Evolutionary conservation across 2,113 vertebrate species (phyloP).

Genomic region (Psephotus haematonotus): DNA sequence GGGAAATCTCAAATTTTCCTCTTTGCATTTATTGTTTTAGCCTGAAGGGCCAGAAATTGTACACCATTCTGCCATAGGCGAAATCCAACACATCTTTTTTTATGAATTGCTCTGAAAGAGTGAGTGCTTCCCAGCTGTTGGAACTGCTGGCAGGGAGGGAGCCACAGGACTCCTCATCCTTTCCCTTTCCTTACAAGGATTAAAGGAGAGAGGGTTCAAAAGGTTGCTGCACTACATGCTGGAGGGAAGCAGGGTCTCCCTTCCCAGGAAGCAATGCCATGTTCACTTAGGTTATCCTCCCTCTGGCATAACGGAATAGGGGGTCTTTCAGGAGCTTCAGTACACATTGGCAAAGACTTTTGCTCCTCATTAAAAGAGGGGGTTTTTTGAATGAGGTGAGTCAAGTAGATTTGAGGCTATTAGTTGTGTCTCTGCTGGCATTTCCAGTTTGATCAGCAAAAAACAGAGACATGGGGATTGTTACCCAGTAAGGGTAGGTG

Average conservation of each 20-base stretch:
- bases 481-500: background rate
- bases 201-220: slow-evolving; percentile 76
- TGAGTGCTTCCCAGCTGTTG: slow-evolving; percentile 76
- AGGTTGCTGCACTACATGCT: slow-evolving; percentile 62
- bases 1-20: slow-evolving; percentile 79
- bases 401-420: slow-evolving; percentile 1
- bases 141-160: slow-evolving; percentile 69
- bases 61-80: slow-evolving; percentile 78
- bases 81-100: slow-evolving; percentile 76
- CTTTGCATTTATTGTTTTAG: slow-evolving; percentile 80
- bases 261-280: slow-evolving; percentile 66
- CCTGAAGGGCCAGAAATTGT: slow-evolving; percentile 80
- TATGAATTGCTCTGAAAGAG: slow-evolving; percentile 72
- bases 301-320: slow-evolving; percentile 17
- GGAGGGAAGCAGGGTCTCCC: slow-evolving; percentile 56
- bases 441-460: slow-evolving; percentile 13
- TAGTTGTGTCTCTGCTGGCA: background rate
- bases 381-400: slow-evolving; percentile 4
- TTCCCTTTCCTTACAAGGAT: slow-evolving; percentile 69
- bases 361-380: slow-evolving; percentile 40
- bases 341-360: background rate
- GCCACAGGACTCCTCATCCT: slow-evolving; percentile 73
- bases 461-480: background rate
- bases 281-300: slow-evolving; percentile 58
- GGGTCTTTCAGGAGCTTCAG: slow-evolving; percentile 14